A percentile compares a stretch with the other conserved stretches of the same genome.
Conservation (phyloP, 2,113 vertebrate genomes). For the Siphamia tubifer region DNA sequence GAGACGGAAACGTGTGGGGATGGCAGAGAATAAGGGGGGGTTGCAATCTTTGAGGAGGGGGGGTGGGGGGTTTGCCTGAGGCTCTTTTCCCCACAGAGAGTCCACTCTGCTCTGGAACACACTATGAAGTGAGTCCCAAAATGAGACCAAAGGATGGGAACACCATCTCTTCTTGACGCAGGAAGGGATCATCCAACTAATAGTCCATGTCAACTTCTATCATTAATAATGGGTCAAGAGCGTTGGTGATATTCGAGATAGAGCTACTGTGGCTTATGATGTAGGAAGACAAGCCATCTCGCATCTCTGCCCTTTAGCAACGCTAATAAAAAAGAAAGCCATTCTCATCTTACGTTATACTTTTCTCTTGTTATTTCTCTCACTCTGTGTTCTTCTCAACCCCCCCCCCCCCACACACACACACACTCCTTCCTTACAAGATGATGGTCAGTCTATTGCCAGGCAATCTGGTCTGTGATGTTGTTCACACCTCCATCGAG, state of each 20-base stretch:
- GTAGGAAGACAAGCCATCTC: slow-evolving; percentile 48
- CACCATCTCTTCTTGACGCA: slow-evolving; percentile 44
- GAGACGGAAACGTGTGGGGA: slow-evolving; percentile 55
- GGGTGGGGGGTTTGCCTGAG: slow-evolving; percentile 39
- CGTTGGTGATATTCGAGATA: slow-evolving; percentile 26
- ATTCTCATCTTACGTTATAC: slow-evolving; percentile 55
- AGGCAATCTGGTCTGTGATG: slow-evolving; percentile 85
- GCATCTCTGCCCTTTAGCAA: slow-evolving; percentile 1
- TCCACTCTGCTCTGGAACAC: slow-evolving; percentile 40
- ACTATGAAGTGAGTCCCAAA: slow-evolving; percentile 49
- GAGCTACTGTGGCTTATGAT: slow-evolving; percentile 41
- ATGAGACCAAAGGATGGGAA: slow-evolving; percentile 59
- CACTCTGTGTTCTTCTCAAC: slow-evolving; percentile 60
- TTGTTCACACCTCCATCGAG: slow-evolving; percentile 78
- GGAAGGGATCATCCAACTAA: slow-evolving; percentile 56
- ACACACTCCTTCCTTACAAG: slow-evolving; percentile 72
- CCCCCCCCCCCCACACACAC: no score
- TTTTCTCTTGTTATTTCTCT: slow-evolving; percentile 61
- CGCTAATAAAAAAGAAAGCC: slow-evolving; percentile 17
- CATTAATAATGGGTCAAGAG: slow-evolving; percentile 40
- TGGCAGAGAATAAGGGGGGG: slow-evolving; percentile 33
- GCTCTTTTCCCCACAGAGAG: slow-evolving; percentile 59
- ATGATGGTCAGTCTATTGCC: slow-evolving; percentile 84
- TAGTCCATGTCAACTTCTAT: slow-evolving; percentile 61
- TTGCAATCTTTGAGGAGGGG: not conserved